Conservation (phyloP, 92 coral and sea anemone genomes). For the Epizoanthus scotinus region DNA sequence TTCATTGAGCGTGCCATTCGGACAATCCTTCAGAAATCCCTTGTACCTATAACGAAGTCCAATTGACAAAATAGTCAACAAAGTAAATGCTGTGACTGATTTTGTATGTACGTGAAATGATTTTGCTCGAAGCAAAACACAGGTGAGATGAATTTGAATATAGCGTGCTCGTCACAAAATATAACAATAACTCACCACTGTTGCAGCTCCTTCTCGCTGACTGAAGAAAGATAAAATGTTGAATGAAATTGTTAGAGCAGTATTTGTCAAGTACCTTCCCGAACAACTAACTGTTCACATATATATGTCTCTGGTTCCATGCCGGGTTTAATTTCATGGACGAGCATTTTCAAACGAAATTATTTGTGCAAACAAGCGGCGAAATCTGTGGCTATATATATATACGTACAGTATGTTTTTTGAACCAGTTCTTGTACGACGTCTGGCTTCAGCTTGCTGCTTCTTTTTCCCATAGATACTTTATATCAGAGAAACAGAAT, state of each 20-base stretch:
- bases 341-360: neutral
- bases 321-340: too few relatives aligned
- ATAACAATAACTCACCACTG: conserved; percentile 82
- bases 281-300: neutral
- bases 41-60: conserved; percentile 68
- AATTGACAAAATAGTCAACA: conserved; percentile 7
- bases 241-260: neutral
- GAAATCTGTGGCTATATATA: neutral
- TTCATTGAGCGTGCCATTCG: conserved; percentile 87
- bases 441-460: conserved; percentile 84
- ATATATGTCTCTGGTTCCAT: too few relatives aligned
- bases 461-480: conserved; percentile 89
- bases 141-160: neutral
- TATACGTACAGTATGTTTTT: conserved; percentile 96
- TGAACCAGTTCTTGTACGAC: conserved; percentile 87
- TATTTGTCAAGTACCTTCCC: neutral
- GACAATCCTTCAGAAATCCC: conserved; percentile 96
- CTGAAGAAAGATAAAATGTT: conserved; percentile 53
- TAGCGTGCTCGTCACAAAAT: neutral
- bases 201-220: conserved; percentile 93
- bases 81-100: neutral
- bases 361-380: conserved; percentile 9
- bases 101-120: neutral
- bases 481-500: too few relatives aligned
- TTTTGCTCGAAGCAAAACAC: neutral